These are phyloP conservation scores for Apostichopus californicus DNA, from an alignment of 35 echinoderm and acorn worm genomes.

Conservation along the genomic window DNA sequence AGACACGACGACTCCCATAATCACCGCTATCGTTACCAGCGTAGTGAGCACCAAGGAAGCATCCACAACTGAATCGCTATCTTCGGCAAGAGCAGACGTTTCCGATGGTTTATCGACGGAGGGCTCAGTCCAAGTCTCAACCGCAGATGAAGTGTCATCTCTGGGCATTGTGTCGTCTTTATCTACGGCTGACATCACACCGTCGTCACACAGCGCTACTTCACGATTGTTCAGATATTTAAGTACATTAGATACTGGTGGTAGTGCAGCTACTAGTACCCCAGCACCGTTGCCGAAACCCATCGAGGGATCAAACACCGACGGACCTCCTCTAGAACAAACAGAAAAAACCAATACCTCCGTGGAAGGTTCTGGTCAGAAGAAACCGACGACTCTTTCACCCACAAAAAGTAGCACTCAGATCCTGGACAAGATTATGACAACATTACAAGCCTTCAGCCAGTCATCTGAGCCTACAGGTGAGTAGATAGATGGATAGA, in stretches of 20 bases:
- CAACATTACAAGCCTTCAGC: neutral
- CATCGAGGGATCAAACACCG: neutral
- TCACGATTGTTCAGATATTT: constrained; percentile 4
- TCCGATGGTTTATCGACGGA: neutral
- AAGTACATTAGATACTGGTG: neutral
- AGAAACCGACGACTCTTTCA: neutral
- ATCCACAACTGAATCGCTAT: neutral
- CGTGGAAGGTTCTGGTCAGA: neutral
- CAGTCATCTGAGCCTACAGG: too few relatives aligned
- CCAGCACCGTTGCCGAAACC: neutral
- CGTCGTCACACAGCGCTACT: neutral
- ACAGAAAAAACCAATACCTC: constrained; percentile 6
- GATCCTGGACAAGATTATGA: neutral
- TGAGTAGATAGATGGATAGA: too few relatives aligned
- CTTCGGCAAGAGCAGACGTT: neutral
- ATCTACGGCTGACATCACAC: neutral
- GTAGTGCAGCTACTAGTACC: neutral
- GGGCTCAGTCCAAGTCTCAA: neutral
- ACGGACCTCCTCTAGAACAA: neutral
- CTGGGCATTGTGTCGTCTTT: neutral
- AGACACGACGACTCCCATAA: too few relatives aligned
- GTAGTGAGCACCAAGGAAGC: too few relatives aligned
- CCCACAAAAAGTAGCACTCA: neutral
- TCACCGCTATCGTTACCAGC: too few relatives aligned
- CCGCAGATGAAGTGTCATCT: neutral